Base-by-base conservation (phyloP, 2,797 vertebrate species). In the Dermochelys coriacea region DNA sequence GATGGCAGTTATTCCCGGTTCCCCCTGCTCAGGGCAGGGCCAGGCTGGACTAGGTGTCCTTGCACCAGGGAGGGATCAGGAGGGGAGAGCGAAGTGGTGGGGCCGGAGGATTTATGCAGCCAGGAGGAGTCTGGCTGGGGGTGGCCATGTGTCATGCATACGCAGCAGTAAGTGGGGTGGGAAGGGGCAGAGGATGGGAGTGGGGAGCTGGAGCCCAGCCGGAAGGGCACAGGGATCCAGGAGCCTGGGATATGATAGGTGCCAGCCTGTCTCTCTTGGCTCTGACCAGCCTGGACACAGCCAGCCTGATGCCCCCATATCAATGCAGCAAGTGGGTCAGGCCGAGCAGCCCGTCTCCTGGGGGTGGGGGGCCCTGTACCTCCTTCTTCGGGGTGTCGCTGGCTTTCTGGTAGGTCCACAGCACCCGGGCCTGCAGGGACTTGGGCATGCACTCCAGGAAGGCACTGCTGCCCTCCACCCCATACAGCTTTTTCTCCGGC, bases 351-450 rank as follows among this genome's bases (percentile, higher is more conserved):
- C 19, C 49, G 7, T 50, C 16, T 75, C 77, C 8, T 6, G n/a
- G 18, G 7, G 8, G 11, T 31, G 0, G 2, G 5, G 41, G 10
- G 27, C 12, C 75, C 87, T 98, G 98, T 97, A 99, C 99, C 99
- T 99, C 98, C 91, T 97, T 98, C 83, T 97, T 96, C 12, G 98
- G 96, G 41, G 96, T 98, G 82, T 98, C 98, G 2, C 96, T 94
- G 19, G 98, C 96, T 89, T 97, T 99, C 97, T 99, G 99, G 97
- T 98, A 99, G 1, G 98, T 99, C 99, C 99, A 99, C 52, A 99
- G 98, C 86, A 99, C 97, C 8, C 75, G 98, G 77, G 99, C 99
- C 97, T 99, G 99, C 71, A 99, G 98, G 37, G 99, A 99, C 95
- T 99, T 99, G 34, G 99, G 98, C 55, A 98, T 55, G 50, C 98